phyloP scores from a whole-genome alignment of 2,888 invertebrate genomes.

The Atethmia centrago region DNA sequence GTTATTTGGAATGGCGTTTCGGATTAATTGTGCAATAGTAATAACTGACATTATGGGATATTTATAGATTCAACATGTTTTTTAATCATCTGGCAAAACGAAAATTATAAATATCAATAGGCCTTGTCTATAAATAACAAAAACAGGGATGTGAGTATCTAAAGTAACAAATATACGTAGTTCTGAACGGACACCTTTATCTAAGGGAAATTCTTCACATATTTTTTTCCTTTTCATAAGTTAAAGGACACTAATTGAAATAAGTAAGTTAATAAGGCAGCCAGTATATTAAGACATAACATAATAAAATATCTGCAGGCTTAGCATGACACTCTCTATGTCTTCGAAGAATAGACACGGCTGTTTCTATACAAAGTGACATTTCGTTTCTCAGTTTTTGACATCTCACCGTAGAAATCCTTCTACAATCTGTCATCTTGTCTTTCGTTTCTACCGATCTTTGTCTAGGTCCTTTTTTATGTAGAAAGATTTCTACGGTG shows the following conservation, averaged over 20 bases:
- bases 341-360: too few species aligned
- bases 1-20: constrained; percentile 23
- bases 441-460: too few species aligned
- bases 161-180: not conserved
- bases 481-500: too few species aligned
- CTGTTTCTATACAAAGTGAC: too few species aligned
- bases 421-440: too few species aligned
- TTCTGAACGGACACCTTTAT: not conserved
- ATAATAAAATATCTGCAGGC: not conserved
- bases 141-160: not conserved
- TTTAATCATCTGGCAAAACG: constrained; percentile 7
- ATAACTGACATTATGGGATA: constrained; percentile 30
- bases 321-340: too few species aligned
- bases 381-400: too few species aligned
- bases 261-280: not conserved
- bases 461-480: too few species aligned
- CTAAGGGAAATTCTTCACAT: too few species aligned
- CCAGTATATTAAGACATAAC: not conserved
- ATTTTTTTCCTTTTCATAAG: not conserved
- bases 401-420: too few species aligned
- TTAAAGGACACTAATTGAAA: not conserved
- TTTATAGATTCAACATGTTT: constrained; percentile 37
- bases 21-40: constrained; percentile 29
- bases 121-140: constrained; percentile 16
- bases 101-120: constrained; percentile 17